These are phyloP conservation scores for Myotis lucifugus DNA, from an alignment of 2,113 vertebrate species.

Conservation along the genomic window DNA sequence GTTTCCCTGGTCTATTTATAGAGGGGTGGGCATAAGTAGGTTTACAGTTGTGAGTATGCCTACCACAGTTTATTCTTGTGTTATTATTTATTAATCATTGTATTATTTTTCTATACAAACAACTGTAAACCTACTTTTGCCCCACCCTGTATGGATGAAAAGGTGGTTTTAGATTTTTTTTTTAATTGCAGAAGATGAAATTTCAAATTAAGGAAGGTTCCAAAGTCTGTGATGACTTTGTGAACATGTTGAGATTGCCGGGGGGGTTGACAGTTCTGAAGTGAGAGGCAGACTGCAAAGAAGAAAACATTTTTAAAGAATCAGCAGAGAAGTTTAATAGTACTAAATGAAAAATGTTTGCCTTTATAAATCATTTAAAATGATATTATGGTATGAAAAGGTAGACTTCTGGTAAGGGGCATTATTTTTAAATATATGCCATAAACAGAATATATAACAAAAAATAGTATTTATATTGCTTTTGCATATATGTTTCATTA, in stretches of 20 bases:
- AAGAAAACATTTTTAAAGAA: constrained; percentile 7
- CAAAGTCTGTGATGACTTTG: background rate
- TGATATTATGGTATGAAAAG: constrained; percentile 39
- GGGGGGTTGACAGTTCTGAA: background rate
- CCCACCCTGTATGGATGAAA: background rate
- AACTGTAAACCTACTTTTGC: background rate
- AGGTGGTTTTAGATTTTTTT: background rate
- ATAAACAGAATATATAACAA: constrained; percentile 56
- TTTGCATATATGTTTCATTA: constrained; percentile 24
- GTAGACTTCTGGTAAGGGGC: background rate
- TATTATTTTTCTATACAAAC: background rate
- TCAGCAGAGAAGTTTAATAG: constrained; percentile 46
- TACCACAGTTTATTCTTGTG: background rate
- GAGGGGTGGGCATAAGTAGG: background rate
- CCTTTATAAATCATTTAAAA: constrained; percentile 56
- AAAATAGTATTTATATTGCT: constrained; percentile 39
- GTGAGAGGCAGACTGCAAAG: constrained; percentile 11
- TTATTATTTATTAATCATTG: background rate
- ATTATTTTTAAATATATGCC: constrained; percentile 57
- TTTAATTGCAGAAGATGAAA: background rate
- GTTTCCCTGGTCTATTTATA: background rate
- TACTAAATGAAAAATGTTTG: constrained; percentile 50
- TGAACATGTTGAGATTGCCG: background rate
- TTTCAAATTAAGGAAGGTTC: constrained; percentile 10
- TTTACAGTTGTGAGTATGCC: background rate